Conservation (phyloP, 2,797 vertebrate species). For the Hypotaenidia philippensis region DNA sequence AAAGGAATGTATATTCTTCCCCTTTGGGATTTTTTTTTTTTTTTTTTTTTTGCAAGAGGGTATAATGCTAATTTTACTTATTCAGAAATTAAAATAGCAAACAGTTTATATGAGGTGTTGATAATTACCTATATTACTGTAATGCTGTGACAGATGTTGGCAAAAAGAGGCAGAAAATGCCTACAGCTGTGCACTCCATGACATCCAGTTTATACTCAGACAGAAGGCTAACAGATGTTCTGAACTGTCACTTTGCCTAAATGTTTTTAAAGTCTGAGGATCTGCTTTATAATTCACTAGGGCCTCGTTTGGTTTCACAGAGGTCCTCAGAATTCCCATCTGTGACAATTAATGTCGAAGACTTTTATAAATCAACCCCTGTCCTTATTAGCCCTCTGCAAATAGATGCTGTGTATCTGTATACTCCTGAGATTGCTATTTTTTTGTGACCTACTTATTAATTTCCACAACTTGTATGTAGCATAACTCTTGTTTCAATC, state of each 20-base stretch:
- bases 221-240: constrained; percentile 90
- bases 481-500: constrained; percentile 37
- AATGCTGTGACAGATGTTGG: constrained; percentile 92
- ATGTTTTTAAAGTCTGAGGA: constrained; percentile 83
- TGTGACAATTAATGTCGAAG: constrained; percentile 77
- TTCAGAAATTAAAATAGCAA: constrained; percentile 85
- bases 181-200: constrained; percentile 89
- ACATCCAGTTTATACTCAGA: constrained; percentile 80
- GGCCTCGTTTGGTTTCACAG: constrained; percentile 79
- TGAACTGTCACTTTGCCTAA: constrained; percentile 88
- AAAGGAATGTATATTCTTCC: constrained; percentile 57
- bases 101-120: constrained; percentile 85
- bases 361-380: constrained; percentile 77
- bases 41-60: constrained; percentile 54
- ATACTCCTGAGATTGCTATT: constrained; percentile 60
- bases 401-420: constrained; percentile 77
- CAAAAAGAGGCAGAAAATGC: constrained; percentile 89
- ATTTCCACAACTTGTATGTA: constrained; percentile 84
- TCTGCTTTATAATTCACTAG: constrained; percentile 78
- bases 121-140: constrained; percentile 87
- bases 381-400: constrained; percentile 82
- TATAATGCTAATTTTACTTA: constrained; percentile 84
- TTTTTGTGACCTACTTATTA: constrained; percentile 81
- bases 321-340: constrained; percentile 76
- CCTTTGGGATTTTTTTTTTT: constrained; percentile 35